Evolutionary conservation across 1,140 invertebrate genomes (phyloP), one percentile per base, ranked within the genome.

Genomic region (Neomicropteryx cornuta): DNA sequence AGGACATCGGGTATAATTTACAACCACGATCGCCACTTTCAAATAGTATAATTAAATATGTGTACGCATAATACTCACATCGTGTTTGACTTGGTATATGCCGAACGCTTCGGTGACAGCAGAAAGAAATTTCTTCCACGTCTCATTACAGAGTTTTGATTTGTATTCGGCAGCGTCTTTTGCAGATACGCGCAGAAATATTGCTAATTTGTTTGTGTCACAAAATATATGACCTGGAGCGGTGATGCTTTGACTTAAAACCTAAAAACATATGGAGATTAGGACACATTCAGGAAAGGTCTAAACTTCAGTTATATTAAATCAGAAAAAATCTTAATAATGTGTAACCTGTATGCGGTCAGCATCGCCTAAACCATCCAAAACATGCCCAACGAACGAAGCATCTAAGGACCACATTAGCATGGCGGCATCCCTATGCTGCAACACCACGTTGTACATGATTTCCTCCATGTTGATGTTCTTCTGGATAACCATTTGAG

Each of bases 21-120:
- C n/a, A n/a, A n/a, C n/a, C n/a, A n/a, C n/a, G n/a, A n/a, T n/a
- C n/a, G n/a, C n/a, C n/a, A n/a, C n/a, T n/a, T n/a, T n/a, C n/a
- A n/a, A n/a, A n/a, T n/a, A n/a, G n/a, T n/a, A n/a, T n/a, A n/a
- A n/a, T n/a, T n/a, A n/a, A n/a, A n/a, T n/a, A n/a, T n/a, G n/a
- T n/a, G n/a, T n/a, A n/a, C n/a, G n/a, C n/a, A n/a, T 22, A 39
- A 33, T 38, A 55, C 69, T 62, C 50, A 74, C 71, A 39, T 68
- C 70, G 32, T 51, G 47, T 20, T 52, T 62, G 27, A 72, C 70
- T 18, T 67, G 60, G 5, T 62, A 57, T 3, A 75, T 57, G 10
- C 71, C 69, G 38, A 75, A 69, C n/a, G 52, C 56, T 5, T 55
- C 38, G 14, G 72, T 64, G n/a, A 73, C 43, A 29, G 74, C 72